phyloP scores from a whole-genome alignment of 2,113 vertebrate genomes.

The Myocastor coypus region DNA sequence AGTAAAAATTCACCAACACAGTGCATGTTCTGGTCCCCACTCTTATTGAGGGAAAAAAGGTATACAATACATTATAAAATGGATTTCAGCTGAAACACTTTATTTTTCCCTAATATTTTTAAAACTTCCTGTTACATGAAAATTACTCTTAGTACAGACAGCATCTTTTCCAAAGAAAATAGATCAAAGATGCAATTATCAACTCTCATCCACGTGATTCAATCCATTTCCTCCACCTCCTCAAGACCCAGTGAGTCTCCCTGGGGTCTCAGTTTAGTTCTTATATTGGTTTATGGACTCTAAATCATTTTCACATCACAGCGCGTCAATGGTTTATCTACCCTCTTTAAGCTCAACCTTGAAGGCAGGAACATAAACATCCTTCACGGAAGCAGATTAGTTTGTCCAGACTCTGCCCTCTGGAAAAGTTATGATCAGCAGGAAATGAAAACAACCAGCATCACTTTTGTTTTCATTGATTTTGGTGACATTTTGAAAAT shows the following conservation, averaged over 20 bases:
- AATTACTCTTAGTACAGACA: slow-evolving; percentile 23
- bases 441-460: slow-evolving; percentile 72
- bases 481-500: slow-evolving; percentile 55
- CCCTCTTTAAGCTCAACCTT: slow-evolving; percentile 68
- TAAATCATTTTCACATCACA: slow-evolving; percentile 79
- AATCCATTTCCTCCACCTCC: background rate
- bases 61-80: background rate
- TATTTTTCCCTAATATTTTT: slow-evolving; percentile 7
- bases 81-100: background rate
- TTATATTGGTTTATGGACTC: slow-evolving; percentile 71
- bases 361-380: slow-evolving; percentile 65
- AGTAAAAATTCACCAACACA: background rate
- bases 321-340: slow-evolving; percentile 78
- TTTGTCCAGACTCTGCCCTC: slow-evolving; percentile 67
- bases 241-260: background rate
- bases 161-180: background rate
- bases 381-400: slow-evolving; percentile 72
- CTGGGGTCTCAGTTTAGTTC: background rate
- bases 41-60: background rate
- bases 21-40: no score
- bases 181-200: background rate
- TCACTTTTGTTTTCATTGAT: slow-evolving; percentile 64
- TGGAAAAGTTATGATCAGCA: slow-evolving; percentile 74
- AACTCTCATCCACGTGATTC: background rate
- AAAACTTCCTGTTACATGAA: background rate